Base-by-base conservation (phyloP, 1,140 invertebrate species). In the Ips nitidus region DNA sequence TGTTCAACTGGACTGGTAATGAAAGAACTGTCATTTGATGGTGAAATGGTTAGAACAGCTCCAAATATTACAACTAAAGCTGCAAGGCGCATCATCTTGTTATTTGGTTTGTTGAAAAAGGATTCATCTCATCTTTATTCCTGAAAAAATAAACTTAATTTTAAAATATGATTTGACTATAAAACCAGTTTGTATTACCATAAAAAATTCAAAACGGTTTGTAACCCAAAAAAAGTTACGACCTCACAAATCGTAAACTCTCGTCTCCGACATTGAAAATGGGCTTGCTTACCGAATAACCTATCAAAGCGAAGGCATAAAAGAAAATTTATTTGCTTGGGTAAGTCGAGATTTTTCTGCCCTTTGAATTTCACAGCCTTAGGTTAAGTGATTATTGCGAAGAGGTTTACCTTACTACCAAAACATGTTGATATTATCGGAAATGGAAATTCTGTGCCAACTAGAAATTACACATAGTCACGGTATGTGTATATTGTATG, bases 311-410 rank as follows among this genome's bases (percentile, higher is more conserved):
- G 22, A 50, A 50, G 6, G 6, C 45, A 50, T 50, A 50, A 50
- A 50, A 50, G 45, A 50, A 50, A 50, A 50, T 50, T 50, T 50
- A 50, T 50, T 50, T 50, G 7, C 45, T 22, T 50, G 7, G 6
- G 45, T 50, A 50, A 50, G 45, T 50, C 45, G 3, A 50, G 45
- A 50, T 50, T 50, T 45, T 50, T 22, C 45, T 50, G 22, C 45
- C 22, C 45, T 6, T 8, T 22, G 45, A 22, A 50, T 50, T 50
- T 50, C 22, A 50, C 45, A 3, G 45, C 45, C 45, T 50, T 50
- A 50, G 45, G 45, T 50, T 50, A 50, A 50, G 45, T 50, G 45
- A 50, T 50, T 50, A 50, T 50, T 50, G 22, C 45, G 45, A 50
- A 22, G 45, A 50, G 45, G 22, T 22, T 22, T 22, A 22, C 22